A percentile compares a stretch with the other conserved stretches of the same genome.
These are phyloP conservation scores for Dendroctonus ponderosae DNA, from an alignment of 1,140 invertebrate genomes.

Conservation along the genomic window DNA sequence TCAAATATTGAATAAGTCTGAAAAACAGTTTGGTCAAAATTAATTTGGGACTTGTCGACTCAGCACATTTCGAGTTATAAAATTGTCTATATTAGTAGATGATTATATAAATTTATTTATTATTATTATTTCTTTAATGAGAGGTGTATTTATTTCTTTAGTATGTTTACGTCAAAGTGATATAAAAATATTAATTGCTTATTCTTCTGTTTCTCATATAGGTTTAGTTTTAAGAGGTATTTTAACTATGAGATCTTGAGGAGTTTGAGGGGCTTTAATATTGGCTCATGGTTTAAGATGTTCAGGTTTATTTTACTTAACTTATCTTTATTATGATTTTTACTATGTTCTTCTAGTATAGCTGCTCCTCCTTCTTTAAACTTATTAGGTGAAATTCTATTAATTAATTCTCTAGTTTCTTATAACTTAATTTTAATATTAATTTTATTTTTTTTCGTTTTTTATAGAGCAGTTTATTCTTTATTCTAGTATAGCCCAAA, in stretches of 20 bases:
- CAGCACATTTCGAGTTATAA: conserved; percentile 56
- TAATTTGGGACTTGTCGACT: no score
- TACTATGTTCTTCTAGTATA: conserved; percentile 56
- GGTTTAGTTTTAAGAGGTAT: conserved; percentile 55
- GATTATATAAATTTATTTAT: conserved; percentile 46
- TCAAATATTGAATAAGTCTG: no score
- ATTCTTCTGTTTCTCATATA: conserved; percentile 64
- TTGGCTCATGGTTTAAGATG: conserved; percentile 64
- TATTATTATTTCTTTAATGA: conserved; percentile 57
- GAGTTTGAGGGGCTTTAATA: conserved; percentile 59
- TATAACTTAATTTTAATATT: conserved; percentile 53
- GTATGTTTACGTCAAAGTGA: conserved; percentile 61
- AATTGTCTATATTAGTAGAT: conserved; percentile 46
- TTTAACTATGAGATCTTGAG: conserved; percentile 53
- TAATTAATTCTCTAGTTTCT: conserved; percentile 57
- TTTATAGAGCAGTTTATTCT: conserved; percentile 53
- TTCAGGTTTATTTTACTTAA: conserved; percentile 58
- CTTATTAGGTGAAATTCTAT: conserved; percentile 58
- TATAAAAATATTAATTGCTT: conserved; percentile 63
- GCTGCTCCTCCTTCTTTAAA: conserved; percentile 52
- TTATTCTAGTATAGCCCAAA: conserved; percentile 58
- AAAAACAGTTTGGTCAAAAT: no score
- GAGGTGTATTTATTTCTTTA: conserved; percentile 57
- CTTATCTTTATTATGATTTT: conserved; percentile 61
- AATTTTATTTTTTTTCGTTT: conserved; percentile 54